A percentile compares a stretch with the other conserved stretches of the same genome.
Evolutionary conservation across 1,140 invertebrate genomes (phyloP).

Genomic region (Zaprionus inermis): DNA sequence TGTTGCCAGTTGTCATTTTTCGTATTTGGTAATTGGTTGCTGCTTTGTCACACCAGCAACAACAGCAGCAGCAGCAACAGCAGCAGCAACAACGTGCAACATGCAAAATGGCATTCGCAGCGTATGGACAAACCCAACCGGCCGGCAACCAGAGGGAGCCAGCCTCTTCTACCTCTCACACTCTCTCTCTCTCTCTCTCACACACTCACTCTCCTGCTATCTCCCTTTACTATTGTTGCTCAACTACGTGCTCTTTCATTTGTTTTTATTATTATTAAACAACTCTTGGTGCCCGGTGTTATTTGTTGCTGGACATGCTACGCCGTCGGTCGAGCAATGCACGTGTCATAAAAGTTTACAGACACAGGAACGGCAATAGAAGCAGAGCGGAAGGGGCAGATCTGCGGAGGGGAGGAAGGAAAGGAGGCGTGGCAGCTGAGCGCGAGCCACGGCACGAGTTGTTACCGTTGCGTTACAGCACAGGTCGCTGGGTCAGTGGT

Average conservation of each 20-base stretch:
- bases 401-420: neutral
- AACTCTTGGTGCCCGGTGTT: slow-evolving; percentile 65
- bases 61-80: slow-evolving; percentile 24
- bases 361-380: slow-evolving; percentile 40
- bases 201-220: slow-evolving; percentile 15
- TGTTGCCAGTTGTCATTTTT: slow-evolving; percentile 79
- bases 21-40: slow-evolving; percentile 81
- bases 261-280: slow-evolving; percentile 82
- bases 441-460: slow-evolving; percentile 40
- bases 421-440: slow-evolving; percentile 14
- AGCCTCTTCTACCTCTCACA: slow-evolving; percentile 4
- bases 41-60: slow-evolving; percentile 73
- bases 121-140: slow-evolving; percentile 53
- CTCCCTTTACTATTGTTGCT: slow-evolving; percentile 43
- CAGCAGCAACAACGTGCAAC: slow-evolving; percentile 58
- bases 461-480: slow-evolving; percentile 47
- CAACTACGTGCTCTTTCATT: slow-evolving; percentile 79
- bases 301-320: slow-evolving; percentile 59
- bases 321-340: slow-evolving; percentile 49
- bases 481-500: slow-evolving; percentile 53
- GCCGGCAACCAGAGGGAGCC: slow-evolving; percentile 20
- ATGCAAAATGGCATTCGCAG: slow-evolving; percentile 75
- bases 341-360: slow-evolving; percentile 82
- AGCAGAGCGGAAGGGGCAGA: neutral
- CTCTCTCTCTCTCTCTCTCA: neutral